Conservation (phyloP, 1,140 invertebrate genomes). For the Vanessa atalanta region DNA sequence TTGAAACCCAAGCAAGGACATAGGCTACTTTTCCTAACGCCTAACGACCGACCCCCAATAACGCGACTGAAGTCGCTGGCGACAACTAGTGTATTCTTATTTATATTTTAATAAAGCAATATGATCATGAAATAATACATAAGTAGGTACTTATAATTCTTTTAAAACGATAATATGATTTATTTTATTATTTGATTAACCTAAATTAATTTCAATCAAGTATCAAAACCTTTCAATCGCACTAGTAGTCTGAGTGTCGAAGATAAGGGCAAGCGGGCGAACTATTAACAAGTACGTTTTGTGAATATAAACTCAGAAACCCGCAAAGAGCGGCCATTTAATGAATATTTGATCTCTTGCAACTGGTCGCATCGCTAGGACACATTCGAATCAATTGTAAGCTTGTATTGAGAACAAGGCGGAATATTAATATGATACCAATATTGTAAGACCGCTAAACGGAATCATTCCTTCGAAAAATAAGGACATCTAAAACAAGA, state of each 20-base stretch:
- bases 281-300: slow-evolving; percentile 72
- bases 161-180: background rate
- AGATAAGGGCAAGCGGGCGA: slow-evolving; percentile 68
- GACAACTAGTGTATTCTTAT: too few species aligned
- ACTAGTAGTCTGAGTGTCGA: slow-evolving; percentile 63
- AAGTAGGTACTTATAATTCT: background rate
- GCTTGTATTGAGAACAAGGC: slow-evolving; percentile 43
- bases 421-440: slow-evolving; percentile 43
- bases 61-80: too few species aligned
- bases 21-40: too few species aligned
- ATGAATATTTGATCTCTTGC: slow-evolving; percentile 75
- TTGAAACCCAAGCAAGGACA: too few species aligned
- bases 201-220: slow-evolving; percentile 31
- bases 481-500: too few species aligned
- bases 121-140: background rate
- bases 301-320: slow-evolving; percentile 67
- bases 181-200: background rate
- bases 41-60: too few species aligned
- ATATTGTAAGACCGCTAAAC: background rate
- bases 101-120: too few species aligned
- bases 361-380: slow-evolving; percentile 50
- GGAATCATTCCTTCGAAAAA: too few species aligned
- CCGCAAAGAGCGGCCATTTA: slow-evolving; percentile 59
- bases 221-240: slow-evolving; percentile 49
- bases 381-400: slow-evolving; percentile 68